A percentile compares a stretch with the other conserved stretches of the same genome.
Conservation (phyloP, 2,113 vertebrate species). For the Neomonachus schauinslandi region DNA sequence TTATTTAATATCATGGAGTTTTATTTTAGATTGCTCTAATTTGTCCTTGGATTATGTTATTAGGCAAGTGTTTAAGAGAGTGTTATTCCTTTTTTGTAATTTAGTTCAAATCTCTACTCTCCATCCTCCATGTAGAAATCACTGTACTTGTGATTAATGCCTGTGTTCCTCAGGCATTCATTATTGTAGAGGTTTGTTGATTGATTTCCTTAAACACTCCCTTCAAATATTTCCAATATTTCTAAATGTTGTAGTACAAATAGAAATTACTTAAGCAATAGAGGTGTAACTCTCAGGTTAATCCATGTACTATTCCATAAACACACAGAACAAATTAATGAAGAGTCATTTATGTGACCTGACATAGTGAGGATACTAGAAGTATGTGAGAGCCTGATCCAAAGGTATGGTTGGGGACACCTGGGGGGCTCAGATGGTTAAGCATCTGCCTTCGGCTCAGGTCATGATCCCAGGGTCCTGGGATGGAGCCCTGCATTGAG, state of each 20-base stretch:
- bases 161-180: conserved; percentile 14
- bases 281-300: conserved; percentile 19
- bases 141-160: conserved; percentile 69
- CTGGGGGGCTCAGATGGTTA: too few relatives aligned
- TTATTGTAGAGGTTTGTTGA: conserved; percentile 73
- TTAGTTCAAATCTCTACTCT: conserved; percentile 67
- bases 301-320: neutral
- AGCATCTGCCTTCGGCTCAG: too few relatives aligned
- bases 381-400: neutral
- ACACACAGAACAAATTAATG: neutral
- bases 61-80: conserved; percentile 62
- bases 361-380: neutral
- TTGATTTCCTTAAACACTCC: conserved; percentile 61
- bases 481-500: too few relatives aligned
- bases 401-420: neutral
- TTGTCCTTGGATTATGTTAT: conserved; percentile 61
- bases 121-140: neutral
- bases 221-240: conserved; percentile 61
- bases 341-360: neutral
- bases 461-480: too few relatives aligned
- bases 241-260: conserved; percentile 40
- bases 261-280: conserved; percentile 29
- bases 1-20: neutral
- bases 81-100: conserved; percentile 58
- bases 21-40: conserved; percentile 50